phyloP scores from a whole-genome alignment of 2,113 vertebrate genomes.

The Mesocricetus auratus region DNA sequence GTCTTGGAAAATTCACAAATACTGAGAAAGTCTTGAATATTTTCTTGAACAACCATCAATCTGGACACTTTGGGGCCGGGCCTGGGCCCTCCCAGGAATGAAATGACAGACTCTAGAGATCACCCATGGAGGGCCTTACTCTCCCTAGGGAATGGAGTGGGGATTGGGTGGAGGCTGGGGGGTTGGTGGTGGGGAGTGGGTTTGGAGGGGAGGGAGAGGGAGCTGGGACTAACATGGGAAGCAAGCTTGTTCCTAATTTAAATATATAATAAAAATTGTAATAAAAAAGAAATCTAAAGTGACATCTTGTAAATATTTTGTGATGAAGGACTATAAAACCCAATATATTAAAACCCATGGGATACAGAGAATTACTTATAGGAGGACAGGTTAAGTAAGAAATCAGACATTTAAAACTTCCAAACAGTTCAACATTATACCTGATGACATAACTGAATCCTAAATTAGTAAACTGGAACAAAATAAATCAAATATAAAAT shows the following conservation, averaged over 20 bases:
- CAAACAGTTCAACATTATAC: not conserved
- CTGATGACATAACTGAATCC: not conserved
- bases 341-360: not conserved
- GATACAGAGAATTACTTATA: not conserved
- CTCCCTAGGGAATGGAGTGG: no score
- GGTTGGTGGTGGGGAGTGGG: no score
- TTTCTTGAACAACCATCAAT: not conserved
- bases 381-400: not conserved
- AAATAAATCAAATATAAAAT: not conserved
- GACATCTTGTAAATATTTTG: not conserved
- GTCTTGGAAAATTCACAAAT: not conserved
- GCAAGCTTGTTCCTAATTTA: no score
- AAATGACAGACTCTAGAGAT: no score
- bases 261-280: no score
- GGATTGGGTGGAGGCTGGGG: no score
- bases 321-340: not conserved
- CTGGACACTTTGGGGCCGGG: no score
- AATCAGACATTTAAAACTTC: not conserved
- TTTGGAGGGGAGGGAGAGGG: no score
- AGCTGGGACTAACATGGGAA: no score
- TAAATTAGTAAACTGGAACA: not conserved
- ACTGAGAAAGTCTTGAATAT: not conserved
- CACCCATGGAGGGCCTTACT: no score
- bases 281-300: not conserved
- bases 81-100: no score